Conservation (phyloP, 2,888 invertebrate species). For the Syritta pipiens region DNA sequence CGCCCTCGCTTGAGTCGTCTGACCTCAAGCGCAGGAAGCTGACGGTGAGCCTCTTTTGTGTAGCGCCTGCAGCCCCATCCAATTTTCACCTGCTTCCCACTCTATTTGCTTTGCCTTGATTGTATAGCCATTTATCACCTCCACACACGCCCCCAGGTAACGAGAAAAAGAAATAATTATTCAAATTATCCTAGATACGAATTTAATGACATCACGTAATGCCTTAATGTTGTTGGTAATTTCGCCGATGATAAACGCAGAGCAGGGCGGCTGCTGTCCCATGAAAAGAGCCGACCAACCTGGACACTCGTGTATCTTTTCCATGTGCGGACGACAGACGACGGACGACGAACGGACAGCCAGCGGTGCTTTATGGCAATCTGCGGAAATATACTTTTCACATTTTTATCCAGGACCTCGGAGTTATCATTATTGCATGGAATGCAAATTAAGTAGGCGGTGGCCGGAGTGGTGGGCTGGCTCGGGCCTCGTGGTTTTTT, state of each 20-base stretch:
- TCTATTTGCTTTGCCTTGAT: conserved; percentile 9
- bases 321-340: neutral
- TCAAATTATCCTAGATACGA: conserved; percentile 65
- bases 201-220: conserved; percentile 66
- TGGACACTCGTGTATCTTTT: no score
- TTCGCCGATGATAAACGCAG: conserved; percentile 54
- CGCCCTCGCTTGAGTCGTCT: conserved; percentile 2
- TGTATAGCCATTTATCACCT: conserved; percentile 42
- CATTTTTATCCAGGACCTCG: conserved; percentile 43
- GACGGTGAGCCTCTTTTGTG: conserved; percentile 6
- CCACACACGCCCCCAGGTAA: neutral
- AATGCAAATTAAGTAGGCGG: conserved; percentile 61
- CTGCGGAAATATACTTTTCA: conserved; percentile 46
- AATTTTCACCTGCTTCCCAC: neutral
- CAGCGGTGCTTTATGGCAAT: conserved; percentile 20
- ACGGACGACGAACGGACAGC: neutral
- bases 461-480: conserved; percentile 5
- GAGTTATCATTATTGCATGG: conserved; percentile 56
- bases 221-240: conserved; percentile 54
- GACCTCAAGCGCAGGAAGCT: conserved; percentile 8
- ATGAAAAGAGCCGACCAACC: no score
- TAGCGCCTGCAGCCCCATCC: conserved; percentile 5
- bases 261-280: no score
- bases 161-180: conserved; percentile 41
- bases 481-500: conserved; percentile 7